Conservation (phyloP, 2,797 vertebrate species). For the Arnoldichthys spilopterus region DNA sequence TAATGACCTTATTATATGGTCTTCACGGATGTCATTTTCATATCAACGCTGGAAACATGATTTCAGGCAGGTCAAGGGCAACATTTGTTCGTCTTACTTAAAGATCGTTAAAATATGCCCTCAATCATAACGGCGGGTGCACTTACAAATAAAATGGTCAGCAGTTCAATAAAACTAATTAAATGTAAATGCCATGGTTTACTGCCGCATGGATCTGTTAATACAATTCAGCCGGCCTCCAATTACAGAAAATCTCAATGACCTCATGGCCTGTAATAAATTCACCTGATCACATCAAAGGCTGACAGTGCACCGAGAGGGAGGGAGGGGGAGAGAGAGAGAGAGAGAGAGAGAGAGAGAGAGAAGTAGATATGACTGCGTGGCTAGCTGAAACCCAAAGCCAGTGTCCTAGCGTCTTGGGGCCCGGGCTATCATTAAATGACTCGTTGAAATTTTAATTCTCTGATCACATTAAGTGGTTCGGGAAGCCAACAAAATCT, state of each 20-base stretch:
- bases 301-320: slow-evolving; percentile 42
- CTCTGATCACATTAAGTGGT: slow-evolving; percentile 88
- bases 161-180: slow-evolving; percentile 92
- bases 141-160: slow-evolving; percentile 86
- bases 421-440: slow-evolving; percentile 72
- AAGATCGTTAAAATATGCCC: slow-evolving; percentile 87
- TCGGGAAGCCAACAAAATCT: slow-evolving; percentile 81
- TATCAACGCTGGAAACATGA: slow-evolving; percentile 63
- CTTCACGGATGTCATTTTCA: slow-evolving; percentile 73
- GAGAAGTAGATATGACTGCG: slow-evolving; percentile 65
- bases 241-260: slow-evolving; percentile 88
- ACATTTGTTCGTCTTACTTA: slow-evolving; percentile 87
- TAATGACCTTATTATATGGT: slow-evolving; percentile 72
- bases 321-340: neutral
- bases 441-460: slow-evolving; percentile 86
- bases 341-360: slow-evolving; percentile 11
- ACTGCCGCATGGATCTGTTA: slow-evolving; percentile 85
- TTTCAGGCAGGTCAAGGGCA: slow-evolving; percentile 83
- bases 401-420: slow-evolving; percentile 65
- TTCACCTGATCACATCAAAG: slow-evolving; percentile 81
- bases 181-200: slow-evolving; percentile 92
- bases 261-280: slow-evolving; percentile 87
- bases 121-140: slow-evolving; percentile 87
- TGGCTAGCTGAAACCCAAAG: slow-evolving; percentile 74
- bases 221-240: slow-evolving; percentile 86